Percentiles rank a stretch among this genome's conserved stretches.
Evolutionary conservation across 1,140 invertebrate genomes (phyloP).

Genomic region (Drosophila albomicans): DNA sequence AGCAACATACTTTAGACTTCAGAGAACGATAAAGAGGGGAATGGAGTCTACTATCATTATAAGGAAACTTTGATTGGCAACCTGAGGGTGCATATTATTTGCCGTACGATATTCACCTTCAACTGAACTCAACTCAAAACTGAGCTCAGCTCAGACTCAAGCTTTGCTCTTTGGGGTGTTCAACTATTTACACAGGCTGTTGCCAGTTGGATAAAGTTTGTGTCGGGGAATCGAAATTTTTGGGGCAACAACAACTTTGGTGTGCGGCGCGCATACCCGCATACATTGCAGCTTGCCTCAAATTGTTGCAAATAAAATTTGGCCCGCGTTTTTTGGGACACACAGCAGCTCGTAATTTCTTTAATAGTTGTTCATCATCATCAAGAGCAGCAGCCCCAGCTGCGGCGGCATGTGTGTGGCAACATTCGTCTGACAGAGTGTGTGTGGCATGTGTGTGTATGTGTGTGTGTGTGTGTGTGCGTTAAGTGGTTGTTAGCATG

Average conservation of each 20-base stretch:
- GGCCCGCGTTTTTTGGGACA: constrained; percentile 50
- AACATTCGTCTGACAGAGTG: background rate
- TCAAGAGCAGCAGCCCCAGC: constrained; percentile 17
- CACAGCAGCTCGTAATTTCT: constrained; percentile 75
- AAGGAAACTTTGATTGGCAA: constrained; percentile 75
- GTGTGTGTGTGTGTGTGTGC: constrained; percentile 40
- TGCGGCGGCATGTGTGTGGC: background rate
- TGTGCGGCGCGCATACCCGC: constrained; percentile 58
- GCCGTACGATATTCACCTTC: constrained; percentile 50
- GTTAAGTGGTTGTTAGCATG: constrained; percentile 80
- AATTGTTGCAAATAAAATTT: constrained; percentile 79
- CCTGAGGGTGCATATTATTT: constrained; percentile 51
- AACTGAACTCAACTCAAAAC: constrained; percentile 15
- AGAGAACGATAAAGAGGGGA: constrained; percentile 16
- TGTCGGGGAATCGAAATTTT: constrained; percentile 55
- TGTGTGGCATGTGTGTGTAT: constrained; percentile 18
- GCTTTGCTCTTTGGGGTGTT: constrained; percentile 4
- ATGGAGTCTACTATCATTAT: constrained; percentile 48
- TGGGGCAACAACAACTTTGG: constrained; percentile 69
- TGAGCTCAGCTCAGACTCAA: background rate
- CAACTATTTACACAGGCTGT: constrained; percentile 77
- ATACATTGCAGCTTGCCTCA: constrained; percentile 73
- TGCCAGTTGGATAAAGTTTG: constrained; percentile 68
- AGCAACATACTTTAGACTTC: constrained; percentile 63
- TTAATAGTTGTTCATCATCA: constrained; percentile 75